Evolutionary conservation across 2,797 vertebrate genomes (phyloP).

Genomic region (Danio albolineatus): DNA sequence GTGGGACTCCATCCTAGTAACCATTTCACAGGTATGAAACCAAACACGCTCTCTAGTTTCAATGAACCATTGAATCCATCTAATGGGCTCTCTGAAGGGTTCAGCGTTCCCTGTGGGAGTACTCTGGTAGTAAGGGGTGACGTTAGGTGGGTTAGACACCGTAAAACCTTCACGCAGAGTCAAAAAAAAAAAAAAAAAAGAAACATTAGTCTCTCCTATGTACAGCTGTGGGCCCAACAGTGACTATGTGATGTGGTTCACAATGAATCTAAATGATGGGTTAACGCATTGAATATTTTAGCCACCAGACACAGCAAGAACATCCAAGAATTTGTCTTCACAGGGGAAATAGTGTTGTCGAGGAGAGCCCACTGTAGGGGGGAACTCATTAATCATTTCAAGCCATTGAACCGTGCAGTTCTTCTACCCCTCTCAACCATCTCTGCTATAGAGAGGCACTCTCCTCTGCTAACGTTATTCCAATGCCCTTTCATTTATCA

Average conservation of each 20-base stretch:
- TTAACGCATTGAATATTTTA: conserved; percentile 52
- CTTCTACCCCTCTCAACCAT: conserved; percentile 59
- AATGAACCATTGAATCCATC: conserved; percentile 38
- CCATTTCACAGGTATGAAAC: conserved; percentile 29
- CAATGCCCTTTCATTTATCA: conserved; percentile 78
- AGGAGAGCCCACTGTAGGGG: conserved; percentile 37
- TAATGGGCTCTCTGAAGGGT: conserved; percentile 40
- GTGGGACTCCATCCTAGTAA: conserved; percentile 7
- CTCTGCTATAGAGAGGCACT: conserved; percentile 67
- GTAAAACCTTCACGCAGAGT: conserved; percentile 36
- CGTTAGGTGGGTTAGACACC: conserved; percentile 7
- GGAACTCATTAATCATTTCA: conserved; percentile 67
- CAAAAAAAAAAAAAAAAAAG: conserved; percentile 35
- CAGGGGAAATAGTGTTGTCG: conserved; percentile 51
- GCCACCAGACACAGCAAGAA: conserved; percentile 52
- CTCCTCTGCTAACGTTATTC: conserved; percentile 67
- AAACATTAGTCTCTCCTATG: conserved; percentile 29
- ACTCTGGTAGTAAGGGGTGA: conserved; percentile 18
- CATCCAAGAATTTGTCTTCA: conserved; percentile 58
- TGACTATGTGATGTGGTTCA: conserved; percentile 45
- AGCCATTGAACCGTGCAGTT: conserved; percentile 47
- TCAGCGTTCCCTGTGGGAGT: conserved; percentile 28
- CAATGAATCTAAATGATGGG: conserved; percentile 48
- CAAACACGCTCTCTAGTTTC: conserved; percentile 34
- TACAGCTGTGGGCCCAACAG: conserved; percentile 45